phyloP scores from a whole-genome alignment of 2,113 vertebrate genomes.

The Podarcis muralis region DNA sequence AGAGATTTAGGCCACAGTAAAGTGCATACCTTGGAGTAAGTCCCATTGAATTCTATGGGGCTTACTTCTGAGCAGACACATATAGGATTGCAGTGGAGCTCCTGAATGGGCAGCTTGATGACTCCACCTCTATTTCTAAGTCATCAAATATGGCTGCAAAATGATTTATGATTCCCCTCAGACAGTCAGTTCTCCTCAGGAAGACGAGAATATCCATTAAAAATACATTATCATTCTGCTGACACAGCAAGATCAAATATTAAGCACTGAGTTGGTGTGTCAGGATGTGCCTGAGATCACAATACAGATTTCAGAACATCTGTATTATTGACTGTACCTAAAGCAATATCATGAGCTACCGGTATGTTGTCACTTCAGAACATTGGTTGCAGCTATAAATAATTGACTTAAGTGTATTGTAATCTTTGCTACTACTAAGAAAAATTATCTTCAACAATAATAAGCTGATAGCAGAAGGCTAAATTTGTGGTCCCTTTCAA shows the following conservation, averaged over 20 bases:
- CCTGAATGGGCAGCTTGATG: background rate
- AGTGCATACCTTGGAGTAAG: background rate
- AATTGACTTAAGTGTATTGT: background rate
- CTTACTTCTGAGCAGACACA: background rate
- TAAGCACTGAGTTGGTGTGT: background rate
- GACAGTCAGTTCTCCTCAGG: background rate
- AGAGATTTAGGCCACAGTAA: background rate
- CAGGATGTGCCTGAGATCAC: background rate
- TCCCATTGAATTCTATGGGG: too few relatives aligned
- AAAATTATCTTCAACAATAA: background rate
- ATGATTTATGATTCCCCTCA: background rate
- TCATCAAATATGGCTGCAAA: too few relatives aligned
- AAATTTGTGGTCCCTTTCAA: background rate
- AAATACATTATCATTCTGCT: background rate
- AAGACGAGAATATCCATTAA: background rate
- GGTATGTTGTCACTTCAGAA: background rate
- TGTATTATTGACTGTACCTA: background rate
- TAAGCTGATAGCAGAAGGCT: background rate
- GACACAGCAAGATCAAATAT: background rate
- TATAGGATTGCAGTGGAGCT: background rate
- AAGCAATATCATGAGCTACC: background rate
- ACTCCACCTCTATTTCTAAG: background rate
- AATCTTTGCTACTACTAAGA: background rate
- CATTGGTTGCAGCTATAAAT: background rate
- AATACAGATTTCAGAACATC: background rate